These are phyloP conservation scores for Troides oblongomaculatus DNA, from an alignment of 2,888 invertebrate genomes.

Conservation along the genomic window DNA sequence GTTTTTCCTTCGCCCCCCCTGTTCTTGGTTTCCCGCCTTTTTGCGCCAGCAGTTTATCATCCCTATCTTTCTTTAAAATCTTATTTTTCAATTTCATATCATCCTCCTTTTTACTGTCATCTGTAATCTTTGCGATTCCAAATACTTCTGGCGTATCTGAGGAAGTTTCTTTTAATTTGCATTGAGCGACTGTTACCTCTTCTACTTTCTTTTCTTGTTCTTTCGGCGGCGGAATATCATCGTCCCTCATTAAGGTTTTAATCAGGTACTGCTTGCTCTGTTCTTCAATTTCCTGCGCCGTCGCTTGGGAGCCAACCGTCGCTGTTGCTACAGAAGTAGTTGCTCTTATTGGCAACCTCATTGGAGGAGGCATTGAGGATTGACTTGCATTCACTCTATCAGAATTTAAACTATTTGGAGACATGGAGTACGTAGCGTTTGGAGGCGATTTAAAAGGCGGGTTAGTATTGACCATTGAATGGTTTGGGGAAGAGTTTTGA, in stretches of 20 bases:
- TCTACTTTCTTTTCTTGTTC: slow-evolving; percentile 79
- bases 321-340: slow-evolving; percentile 60
- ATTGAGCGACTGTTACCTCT: slow-evolving; percentile 72
- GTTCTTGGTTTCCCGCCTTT: slow-evolving; percentile 68
- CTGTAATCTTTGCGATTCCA: slow-evolving; percentile 73
- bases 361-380: slow-evolving; percentile 63
- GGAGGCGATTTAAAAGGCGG: slow-evolving; percentile 52
- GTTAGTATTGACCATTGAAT: slow-evolving; percentile 36
- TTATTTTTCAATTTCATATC: slow-evolving; percentile 46
- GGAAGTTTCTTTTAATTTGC: slow-evolving; percentile 56
- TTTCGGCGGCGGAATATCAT: slow-evolving; percentile 87
- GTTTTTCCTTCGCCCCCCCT: slow-evolving; percentile 65
- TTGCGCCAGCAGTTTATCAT: slow-evolving; percentile 58
- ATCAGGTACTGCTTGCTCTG: slow-evolving; percentile 90
- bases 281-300: slow-evolving; percentile 81
- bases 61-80: slow-evolving; percentile 46
- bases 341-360: slow-evolving; percentile 57
- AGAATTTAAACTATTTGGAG: slow-evolving; percentile 34
- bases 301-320: slow-evolving; percentile 70
- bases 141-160: slow-evolving; percentile 78
- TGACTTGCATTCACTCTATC: slow-evolving; percentile 32
- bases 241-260: slow-evolving; percentile 92
- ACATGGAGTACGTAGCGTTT: slow-evolving; percentile 39
- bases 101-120: slow-evolving; percentile 49
- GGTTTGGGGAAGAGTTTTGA: slow-evolving; percentile 38